A percentile compares a stretch with the other conserved stretches of the same genome.
Conservation (phyloP, 1,140 invertebrate species). For the Stegodyphus dumicola region DNA sequence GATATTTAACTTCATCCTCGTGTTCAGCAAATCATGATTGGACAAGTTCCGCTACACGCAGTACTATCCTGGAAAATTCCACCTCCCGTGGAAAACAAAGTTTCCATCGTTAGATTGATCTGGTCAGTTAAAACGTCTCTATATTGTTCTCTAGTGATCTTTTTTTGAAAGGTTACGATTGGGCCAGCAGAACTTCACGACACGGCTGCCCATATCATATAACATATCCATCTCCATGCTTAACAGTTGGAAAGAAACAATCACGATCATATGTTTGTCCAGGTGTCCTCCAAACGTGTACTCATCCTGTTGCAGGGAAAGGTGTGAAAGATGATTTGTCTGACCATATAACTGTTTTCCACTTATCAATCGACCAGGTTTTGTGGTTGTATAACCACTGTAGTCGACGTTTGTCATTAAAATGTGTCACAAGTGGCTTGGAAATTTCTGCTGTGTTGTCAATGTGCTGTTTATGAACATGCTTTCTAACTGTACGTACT, state of each 20-base stretch:
- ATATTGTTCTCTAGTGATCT: conserved; percentile 4
- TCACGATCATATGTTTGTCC: neutral
- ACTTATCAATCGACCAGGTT: neutral
- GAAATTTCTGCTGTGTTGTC: neutral
- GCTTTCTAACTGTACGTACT: neutral
- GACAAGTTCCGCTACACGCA: conserved; percentile 13
- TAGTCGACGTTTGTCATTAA: neutral
- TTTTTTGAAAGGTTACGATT: neutral
- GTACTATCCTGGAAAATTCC: conserved; percentile 26
- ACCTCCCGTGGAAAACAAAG: neutral
- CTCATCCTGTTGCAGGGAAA: neutral
- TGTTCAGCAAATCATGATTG: conserved; percentile 18
- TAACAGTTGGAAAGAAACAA: conserved; percentile 27
- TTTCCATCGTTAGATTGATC: conserved; percentile 10
- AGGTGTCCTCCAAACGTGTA: neutral
- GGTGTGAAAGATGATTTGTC: conserved; percentile 6
- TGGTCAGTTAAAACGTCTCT: conserved; percentile 10
- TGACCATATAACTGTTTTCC: conserved; percentile 3
- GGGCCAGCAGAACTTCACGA: neutral
- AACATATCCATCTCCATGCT: conserved; percentile 29
- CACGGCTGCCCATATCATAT: conserved; percentile 12
- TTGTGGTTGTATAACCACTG: neutral
- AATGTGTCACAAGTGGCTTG: neutral
- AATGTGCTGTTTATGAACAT: neutral
- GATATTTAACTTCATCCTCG: conserved; percentile 24